phyloP scores from a whole-genome alignment of 2,888 invertebrate genomes.

The Amiota communis region DNA sequence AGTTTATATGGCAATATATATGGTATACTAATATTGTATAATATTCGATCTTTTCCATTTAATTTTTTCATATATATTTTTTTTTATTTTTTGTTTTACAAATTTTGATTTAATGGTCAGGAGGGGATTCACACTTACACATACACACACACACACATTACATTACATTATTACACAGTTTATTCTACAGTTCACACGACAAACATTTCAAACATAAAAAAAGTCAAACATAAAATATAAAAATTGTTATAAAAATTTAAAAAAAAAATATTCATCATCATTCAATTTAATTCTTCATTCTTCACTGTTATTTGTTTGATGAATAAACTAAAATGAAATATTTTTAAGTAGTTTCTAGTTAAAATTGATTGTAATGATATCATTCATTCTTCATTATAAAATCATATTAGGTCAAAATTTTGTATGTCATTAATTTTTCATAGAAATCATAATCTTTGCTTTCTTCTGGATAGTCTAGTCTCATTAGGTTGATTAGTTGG shows the following conservation, averaged over 20 bases:
- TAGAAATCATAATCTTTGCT: no score
- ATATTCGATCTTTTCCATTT: slow-evolving; percentile 41
- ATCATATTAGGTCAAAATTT: background rate
- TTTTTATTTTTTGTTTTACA: slow-evolving; percentile 45
- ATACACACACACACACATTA: no score
- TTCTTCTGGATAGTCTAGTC: no score
- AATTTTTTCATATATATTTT: slow-evolving; percentile 16
- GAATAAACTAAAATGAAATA: slow-evolving; percentile 28
- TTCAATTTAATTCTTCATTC: slow-evolving; percentile 34
- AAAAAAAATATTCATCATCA: slow-evolving; percentile 43
- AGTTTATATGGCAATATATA: slow-evolving; percentile 19
- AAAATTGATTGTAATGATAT: slow-evolving; percentile 21
- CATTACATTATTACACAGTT: slow-evolving; percentile 7
- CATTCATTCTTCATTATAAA: background rate
- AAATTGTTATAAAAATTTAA: slow-evolving; percentile 45
- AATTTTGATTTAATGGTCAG: slow-evolving; percentile 67
- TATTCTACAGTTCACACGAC: slow-evolving; percentile 12
- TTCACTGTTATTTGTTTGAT: background rate
- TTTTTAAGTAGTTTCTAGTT: slow-evolving; percentile 61
- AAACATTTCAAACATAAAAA: background rate
- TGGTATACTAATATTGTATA: slow-evolving; percentile 29
- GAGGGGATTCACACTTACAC: slow-evolving; percentile 57
- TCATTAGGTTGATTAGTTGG: background rate
- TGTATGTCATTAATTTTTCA: background rate
- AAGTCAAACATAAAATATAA: no score